phyloP scores from a whole-genome alignment of 2,888 invertebrate species.

The Patella caerulea region DNA sequence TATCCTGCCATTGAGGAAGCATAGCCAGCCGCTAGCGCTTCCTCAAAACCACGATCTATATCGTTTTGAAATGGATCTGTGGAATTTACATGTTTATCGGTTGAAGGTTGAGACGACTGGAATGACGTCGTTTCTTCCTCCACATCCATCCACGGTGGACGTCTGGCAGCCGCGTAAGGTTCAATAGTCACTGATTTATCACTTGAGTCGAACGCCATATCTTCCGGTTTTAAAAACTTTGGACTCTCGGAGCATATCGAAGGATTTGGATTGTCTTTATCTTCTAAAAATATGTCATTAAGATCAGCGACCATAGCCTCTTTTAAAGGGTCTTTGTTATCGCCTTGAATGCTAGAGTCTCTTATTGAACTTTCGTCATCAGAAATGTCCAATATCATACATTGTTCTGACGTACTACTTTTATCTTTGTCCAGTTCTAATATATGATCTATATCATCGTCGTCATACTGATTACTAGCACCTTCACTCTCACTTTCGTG shows the following conservation, averaged over 20 bases:
- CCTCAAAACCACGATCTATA: conserved; percentile 56
- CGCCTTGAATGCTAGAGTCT: neutral
- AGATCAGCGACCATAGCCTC: neutral
- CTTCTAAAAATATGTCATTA: neutral
- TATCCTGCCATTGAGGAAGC: conserved; percentile 36
- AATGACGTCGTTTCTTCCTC: conserved; percentile 19
- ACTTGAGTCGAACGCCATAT: conserved; percentile 32
- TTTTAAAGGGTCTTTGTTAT: neutral
- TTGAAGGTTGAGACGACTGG: neutral
- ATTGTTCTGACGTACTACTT: conserved; percentile 17
- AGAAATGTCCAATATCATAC: conserved; percentile 20
- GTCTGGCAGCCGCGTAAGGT: conserved; percentile 41
- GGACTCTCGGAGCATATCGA: neutral
- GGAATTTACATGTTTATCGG: conserved; percentile 29
- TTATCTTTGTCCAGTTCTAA: conserved; percentile 26
- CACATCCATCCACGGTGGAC: conserved; percentile 47
- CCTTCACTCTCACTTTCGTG: conserved; percentile 44
- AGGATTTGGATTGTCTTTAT: neutral
- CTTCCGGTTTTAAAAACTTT: conserved; percentile 9
- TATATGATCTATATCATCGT: conserved; percentile 50
- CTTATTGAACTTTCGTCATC: conserved; percentile 13
- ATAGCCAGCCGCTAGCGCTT: conserved; percentile 48
- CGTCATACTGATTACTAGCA: conserved; percentile 41
- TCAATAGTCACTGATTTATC: conserved; percentile 45
- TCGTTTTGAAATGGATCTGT: conserved; percentile 53